Evolutionary conservation across 2,113 vertebrate species (phyloP), one percentile per base, ranked within the genome.

Genomic region (Columbina picui): DNA sequence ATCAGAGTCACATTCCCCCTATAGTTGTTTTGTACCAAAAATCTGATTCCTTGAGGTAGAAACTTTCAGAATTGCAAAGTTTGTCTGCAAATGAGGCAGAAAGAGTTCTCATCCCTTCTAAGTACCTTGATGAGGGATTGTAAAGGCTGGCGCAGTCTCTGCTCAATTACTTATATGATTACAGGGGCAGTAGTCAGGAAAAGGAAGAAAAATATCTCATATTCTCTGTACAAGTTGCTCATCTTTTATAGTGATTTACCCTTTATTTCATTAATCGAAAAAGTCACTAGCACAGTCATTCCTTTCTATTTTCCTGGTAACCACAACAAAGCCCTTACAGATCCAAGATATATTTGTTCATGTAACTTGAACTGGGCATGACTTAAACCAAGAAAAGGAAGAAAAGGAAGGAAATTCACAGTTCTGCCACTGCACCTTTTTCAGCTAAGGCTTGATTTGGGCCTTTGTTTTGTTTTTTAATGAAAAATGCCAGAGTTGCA

Each of bases 111-210:
- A 74, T 96, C 59, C 25, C 36, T 81, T 78, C 52, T 74, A 89
- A 96, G 87, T 82, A 76, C 87, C 90, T 89, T 10, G 60, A 94
- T 93, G 89, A 90, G 49, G 60, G 64, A 80, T 75, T 80, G 26
- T 65, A 93, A 94, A 50, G 61, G 71, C 55, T 69, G 19, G 19
- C 47, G 32, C 64, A 70, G 39, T 81, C 38, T 95, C 74, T 95
- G 43, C 25, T 91, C 70, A 88, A 88, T 91, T 75, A 53, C 69
- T 90, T 80, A n/a, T 20, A n/a, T 55, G 71, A 93, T 93, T 94
- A 81, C 39, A 81, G 41, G 26, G 43, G 20, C 68, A 88, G 60
- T 38, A 92, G 52, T 43, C 68, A 87, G 85, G 52, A 92, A 78
- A 93, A 84, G 20, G 32, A 87, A 29, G 49, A 70, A 82, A 74